Conservation (phyloP, 2,888 invertebrate genomes). For the Odontomyia ornata region DNA sequence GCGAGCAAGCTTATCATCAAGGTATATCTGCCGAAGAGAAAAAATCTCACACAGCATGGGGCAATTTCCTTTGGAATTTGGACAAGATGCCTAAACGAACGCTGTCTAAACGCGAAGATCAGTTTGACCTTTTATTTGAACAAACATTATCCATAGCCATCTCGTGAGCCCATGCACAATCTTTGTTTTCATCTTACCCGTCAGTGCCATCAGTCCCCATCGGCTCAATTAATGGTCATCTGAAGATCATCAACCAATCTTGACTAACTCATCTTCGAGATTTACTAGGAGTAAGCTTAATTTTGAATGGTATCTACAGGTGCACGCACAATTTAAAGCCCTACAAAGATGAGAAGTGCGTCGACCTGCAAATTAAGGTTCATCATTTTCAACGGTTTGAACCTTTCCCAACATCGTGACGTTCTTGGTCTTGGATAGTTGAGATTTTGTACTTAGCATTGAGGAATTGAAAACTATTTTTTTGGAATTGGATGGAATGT, state of each 20-base stretch:
- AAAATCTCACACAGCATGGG: conserved; percentile 13
- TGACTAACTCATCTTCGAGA: background rate
- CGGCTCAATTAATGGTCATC: background rate
- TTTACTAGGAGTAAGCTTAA: background rate
- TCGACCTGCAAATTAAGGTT: conserved; percentile 4
- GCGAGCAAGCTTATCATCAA: conserved; percentile 27
- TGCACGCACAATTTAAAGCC: background rate
- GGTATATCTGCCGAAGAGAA: background rate
- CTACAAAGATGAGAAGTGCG: background rate
- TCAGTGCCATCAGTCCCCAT: too few relatives aligned
- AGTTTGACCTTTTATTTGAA: conserved; percentile 31
- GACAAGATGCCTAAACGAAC: conserved; percentile 27
- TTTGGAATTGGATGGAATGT: too few relatives aligned
- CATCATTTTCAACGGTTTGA: background rate
- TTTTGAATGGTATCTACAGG: conserved; percentile 7
- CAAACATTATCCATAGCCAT: background rate
- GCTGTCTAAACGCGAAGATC: conserved; percentile 7
- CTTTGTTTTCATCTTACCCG: conserved; percentile 10
- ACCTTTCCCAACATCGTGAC: background rate
- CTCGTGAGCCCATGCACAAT: background rate
- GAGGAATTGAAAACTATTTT: too few relatives aligned
- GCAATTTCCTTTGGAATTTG: conserved; percentile 15
- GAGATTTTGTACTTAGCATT: too few relatives aligned
- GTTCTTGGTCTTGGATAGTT: background rate
- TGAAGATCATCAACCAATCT: background rate